Percentiles rank a stretch among this genome's conserved stretches.
phyloP scores from a whole-genome alignment of 2,888 invertebrate species.

The Dolichopus griseipennis region DNA sequence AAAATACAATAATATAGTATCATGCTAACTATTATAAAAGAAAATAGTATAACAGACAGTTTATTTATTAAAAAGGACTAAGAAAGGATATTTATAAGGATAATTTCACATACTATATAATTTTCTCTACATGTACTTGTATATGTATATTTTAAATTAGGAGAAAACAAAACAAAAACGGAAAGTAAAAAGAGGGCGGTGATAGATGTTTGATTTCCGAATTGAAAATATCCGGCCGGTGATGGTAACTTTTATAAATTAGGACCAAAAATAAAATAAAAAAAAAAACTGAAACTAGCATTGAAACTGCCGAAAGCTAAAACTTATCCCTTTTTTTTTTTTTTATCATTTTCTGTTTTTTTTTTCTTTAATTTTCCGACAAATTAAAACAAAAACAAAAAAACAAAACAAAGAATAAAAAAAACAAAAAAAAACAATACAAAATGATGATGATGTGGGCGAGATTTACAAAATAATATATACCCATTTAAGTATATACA shows the following conservation, averaged over 20 bases:
- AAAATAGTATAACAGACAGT: no score
- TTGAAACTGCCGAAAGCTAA: not conserved
- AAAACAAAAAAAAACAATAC: no score
- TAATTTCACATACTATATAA: not conserved
- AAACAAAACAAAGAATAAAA: no score
- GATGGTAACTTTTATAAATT: not conserved
- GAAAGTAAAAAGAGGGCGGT: not conserved
- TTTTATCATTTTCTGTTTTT: no score
- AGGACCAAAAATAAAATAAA: not conserved
- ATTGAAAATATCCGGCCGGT: conserved; percentile 1
- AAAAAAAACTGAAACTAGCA: not conserved
- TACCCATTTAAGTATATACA: not conserved
- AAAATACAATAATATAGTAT: no score
- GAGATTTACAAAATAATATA: not conserved
- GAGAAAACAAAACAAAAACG: not conserved
- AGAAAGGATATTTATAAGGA: no score
- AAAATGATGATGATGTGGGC: not conserved
- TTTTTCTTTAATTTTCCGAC: no score
- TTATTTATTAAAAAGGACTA: no score
- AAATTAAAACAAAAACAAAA: no score
- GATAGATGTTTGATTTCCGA: conserved; percentile 6
- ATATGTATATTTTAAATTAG: no score
- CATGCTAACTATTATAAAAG: no score
- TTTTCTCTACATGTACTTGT: not conserved
- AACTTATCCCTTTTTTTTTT: no score